A percentile compares a stretch with the other conserved stretches of the same genome.
These are phyloP conservation scores for Thamnophis sirtalis DNA, from an alignment of 2,113 vertebrate genomes.

Conservation along the genomic window DNA sequence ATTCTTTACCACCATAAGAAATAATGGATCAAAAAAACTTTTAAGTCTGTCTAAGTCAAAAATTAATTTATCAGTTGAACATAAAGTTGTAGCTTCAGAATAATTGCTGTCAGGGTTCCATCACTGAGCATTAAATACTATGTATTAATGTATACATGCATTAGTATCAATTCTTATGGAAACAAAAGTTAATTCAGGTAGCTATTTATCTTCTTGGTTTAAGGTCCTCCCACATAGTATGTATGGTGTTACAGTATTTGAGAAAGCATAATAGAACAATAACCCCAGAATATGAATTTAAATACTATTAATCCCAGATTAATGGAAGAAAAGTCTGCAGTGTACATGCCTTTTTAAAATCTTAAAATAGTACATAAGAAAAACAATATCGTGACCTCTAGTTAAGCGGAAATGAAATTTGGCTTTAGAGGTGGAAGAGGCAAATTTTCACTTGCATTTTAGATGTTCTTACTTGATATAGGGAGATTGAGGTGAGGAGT, in stretches of 20 bases:
- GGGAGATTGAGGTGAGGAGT: neutral
- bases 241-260: neutral
- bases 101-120: neutral
- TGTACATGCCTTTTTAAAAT: neutral
- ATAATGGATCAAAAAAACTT: neutral
- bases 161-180: neutral
- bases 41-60: neutral
- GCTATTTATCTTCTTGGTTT: neutral
- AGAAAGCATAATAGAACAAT: neutral
- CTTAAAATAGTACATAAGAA: neutral
- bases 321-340: neutral
- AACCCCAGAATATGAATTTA: neutral
- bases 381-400: neutral
- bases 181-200: neutral
- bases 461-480: neutral
- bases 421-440: neutral
- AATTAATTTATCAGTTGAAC: neutral
- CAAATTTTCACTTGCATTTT: neutral
- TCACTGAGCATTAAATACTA: neutral
- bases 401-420: neutral
- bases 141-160: neutral
- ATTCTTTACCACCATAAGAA: neutral
- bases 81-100: neutral
- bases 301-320: neutral
- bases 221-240: neutral